A percentile compares a stretch with the other conserved stretches of the same genome.
Conservation (phyloP, 37 sponge, comb jelly and placozoan genomes). For the Diacarnus erythraeanus region DNA sequence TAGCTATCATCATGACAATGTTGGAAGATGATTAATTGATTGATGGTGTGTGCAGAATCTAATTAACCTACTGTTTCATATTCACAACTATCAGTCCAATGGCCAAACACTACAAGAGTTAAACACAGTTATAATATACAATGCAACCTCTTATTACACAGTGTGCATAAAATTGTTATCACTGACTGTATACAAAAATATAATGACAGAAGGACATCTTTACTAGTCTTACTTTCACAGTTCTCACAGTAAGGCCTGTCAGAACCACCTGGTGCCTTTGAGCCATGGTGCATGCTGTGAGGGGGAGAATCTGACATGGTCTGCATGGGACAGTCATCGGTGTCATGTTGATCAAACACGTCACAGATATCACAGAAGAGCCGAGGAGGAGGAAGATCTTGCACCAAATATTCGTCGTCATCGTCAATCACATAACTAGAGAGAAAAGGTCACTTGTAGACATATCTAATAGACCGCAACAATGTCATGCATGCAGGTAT, state of each 20-base stretch:
- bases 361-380: slow-evolving; percentile 98
- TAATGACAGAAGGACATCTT: background rate
- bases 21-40: background rate
- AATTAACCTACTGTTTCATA: slow-evolving; percentile 69
- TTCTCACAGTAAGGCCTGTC: slow-evolving; percentile 76
- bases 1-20: background rate
- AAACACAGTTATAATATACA: background rate
- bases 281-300: slow-evolving; percentile 43
- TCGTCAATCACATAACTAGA: background rate
- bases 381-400: slow-evolving; percentile 70
- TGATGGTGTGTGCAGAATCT: background rate
- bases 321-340: slow-evolving; percentile 92
- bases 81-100: slow-evolving; percentile 77
- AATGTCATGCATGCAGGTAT: too few species aligned
- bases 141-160: background rate
- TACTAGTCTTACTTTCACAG: slow-evolving; percentile 54
- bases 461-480: too few species aligned
- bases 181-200: background rate
- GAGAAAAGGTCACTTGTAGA: too few species aligned
- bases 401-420: slow-evolving; percentile 28
- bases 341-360: slow-evolving; percentile 95
- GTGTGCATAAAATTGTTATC: background rate
- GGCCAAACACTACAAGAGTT: slow-evolving; percentile 61
- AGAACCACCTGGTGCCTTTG: slow-evolving; percentile 34
- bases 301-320: slow-evolving; percentile 32